phyloP scores from a whole-genome alignment of 2,113 vertebrate genomes.

The Aspidoscelis tigris region DNA sequence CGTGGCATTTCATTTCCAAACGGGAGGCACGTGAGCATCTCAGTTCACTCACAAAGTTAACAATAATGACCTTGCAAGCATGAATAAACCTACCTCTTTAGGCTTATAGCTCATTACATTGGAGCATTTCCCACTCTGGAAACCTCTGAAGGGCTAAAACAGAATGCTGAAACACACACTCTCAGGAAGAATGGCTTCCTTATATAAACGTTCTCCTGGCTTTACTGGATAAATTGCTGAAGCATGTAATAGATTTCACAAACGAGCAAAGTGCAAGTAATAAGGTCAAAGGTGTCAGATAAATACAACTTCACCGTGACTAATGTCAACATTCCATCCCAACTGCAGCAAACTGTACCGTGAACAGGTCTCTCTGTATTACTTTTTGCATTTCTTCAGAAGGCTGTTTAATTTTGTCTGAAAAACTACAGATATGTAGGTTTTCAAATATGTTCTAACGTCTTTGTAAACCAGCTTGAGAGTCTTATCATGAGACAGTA shows the following conservation, averaged over 20 bases:
- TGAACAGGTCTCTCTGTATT: background rate
- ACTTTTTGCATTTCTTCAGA: no score
- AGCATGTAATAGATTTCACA: background rate
- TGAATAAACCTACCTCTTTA: background rate
- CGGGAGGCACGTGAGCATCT: background rate
- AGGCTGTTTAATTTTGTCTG: background rate
- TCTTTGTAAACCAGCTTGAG: no score
- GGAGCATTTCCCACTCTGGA: no score
- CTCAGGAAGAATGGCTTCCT: background rate
- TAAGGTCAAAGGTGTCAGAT: slow-evolving; percentile 14
- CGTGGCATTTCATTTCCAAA: background rate
- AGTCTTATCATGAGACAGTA: no score
- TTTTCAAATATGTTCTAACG: background rate
- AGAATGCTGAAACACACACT: background rate
- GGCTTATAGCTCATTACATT: background rate
- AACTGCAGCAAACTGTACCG: background rate
- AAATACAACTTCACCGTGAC: slow-evolving; percentile 17
- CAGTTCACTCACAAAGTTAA: background rate
- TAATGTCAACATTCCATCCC: rapidly evolving
- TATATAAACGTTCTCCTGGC: background rate
- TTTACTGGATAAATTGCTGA: background rate
- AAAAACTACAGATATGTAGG: background rate
- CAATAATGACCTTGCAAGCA: background rate
- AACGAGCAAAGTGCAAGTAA: slow-evolving; percentile 3
- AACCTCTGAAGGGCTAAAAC: background rate